Conservation (phyloP, 1,140 invertebrate genomes). For the Phymastichus coffea region DNA sequence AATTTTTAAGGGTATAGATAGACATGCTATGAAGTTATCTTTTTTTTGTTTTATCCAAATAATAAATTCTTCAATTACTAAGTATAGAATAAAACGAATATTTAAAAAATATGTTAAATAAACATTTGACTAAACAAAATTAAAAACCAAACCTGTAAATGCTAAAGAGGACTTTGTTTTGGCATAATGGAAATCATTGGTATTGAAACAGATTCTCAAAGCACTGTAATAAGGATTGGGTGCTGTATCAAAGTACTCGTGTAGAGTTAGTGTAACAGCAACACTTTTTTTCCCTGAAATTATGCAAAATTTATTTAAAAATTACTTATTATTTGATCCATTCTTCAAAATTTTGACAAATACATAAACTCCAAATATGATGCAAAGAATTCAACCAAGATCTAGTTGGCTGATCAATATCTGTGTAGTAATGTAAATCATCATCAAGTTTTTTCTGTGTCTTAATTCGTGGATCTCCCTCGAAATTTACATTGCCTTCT, state of each 20-base stretch:
- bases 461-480: not conserved
- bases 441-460: not conserved
- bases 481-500: too few species aligned
- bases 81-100: constrained; percentile 33
- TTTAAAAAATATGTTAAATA: constrained; percentile 1
- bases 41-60: constrained; percentile 51
- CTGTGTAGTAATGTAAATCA: constrained; percentile 28
- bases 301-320: constrained; percentile 5
- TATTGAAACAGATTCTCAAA: constrained; percentile 60
- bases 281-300: constrained; percentile 59
- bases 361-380: constrained; percentile 45
- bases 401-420: constrained; percentile 43
- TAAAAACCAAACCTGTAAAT: constrained; percentile 50
- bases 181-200: constrained; percentile 58
- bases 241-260: constrained; percentile 54
- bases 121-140: constrained; percentile 19
- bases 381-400: constrained; percentile 42
- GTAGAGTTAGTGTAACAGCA: constrained; percentile 54
- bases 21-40: constrained; percentile 43
- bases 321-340: constrained; percentile 1
- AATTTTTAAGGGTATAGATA: constrained; percentile 59
- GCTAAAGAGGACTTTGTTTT: constrained; percentile 60
- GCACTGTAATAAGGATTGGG: constrained; percentile 60
- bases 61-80: constrained; percentile 63
- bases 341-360: constrained; percentile 17